phyloP scores from a whole-genome alignment of 2,113 vertebrate species.

The Corythornis madagascariensis region DNA sequence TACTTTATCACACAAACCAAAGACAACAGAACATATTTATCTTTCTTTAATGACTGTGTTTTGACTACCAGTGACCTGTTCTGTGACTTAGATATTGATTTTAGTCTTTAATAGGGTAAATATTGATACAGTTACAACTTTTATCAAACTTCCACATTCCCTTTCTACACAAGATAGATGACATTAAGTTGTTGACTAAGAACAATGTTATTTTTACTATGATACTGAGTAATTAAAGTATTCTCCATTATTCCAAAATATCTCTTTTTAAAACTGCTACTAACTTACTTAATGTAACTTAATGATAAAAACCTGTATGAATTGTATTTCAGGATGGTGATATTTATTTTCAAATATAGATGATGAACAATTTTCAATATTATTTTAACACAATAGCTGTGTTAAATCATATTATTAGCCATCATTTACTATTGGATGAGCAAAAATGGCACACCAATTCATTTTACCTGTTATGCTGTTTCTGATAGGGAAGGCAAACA shows the following conservation, averaged over 20 bases:
- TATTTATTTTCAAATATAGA: background rate
- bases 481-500: background rate
- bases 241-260: background rate
- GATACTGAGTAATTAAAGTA: background rate
- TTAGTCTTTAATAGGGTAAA: constrained; percentile 7
- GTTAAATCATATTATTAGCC: background rate
- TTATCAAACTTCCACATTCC: background rate
- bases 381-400: background rate
- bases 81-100: constrained; percentile 16
- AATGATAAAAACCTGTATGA: background rate
- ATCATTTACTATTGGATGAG: background rate
- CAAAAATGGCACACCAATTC: background rate
- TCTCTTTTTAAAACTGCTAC: background rate
- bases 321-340: background rate
- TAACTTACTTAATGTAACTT: background rate
- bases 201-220: background rate
- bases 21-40: background rate
- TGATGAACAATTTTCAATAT: background rate
- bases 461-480: background rate
- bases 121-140: background rate
- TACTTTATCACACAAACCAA: background rate
- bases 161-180: background rate
- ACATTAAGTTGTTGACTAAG: background rate
- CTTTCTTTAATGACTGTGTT: constrained; percentile 4
- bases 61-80: background rate